Conservation (phyloP, 2,888 invertebrate genomes). For the Oscheius onirici region DNA sequence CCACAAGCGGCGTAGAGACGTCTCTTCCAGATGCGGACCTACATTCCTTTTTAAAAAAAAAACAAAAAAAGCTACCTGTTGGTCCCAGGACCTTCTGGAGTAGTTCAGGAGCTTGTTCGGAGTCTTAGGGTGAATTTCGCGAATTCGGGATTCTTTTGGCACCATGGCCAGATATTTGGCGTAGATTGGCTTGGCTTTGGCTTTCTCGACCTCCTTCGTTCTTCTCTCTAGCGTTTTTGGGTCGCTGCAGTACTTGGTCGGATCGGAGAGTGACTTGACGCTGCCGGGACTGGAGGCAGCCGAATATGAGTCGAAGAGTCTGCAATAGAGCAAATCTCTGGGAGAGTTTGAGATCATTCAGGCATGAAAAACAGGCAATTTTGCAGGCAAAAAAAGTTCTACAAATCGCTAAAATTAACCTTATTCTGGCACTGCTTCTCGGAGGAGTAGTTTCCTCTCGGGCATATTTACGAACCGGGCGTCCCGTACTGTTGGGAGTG, state of each 20-base stretch:
- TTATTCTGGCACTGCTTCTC: constrained; percentile 4
- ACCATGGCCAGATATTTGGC: constrained; percentile 56
- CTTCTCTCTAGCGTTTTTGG: constrained; percentile 55
- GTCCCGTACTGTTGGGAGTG: constrained; percentile 38
- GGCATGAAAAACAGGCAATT: not conserved
- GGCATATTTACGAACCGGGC: constrained; percentile 39
- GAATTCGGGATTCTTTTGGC: constrained; percentile 51
- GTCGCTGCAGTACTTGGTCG: constrained; percentile 63
- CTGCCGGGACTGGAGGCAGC: not conserved
- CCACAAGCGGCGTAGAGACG: constrained; percentile 66
- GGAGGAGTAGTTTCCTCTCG: constrained; percentile 11
- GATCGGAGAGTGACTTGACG: constrained; percentile 3
- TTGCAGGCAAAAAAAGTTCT: not conserved
- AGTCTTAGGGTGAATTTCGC: constrained; percentile 81
- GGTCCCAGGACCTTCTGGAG: constrained; percentile 92
- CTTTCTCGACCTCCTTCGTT: constrained; percentile 62
- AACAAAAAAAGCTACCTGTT: constrained; percentile 74
- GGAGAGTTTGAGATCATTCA: no score
- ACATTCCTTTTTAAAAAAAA: not conserved
- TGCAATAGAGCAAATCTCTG: not conserved
- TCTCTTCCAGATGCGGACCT: constrained; percentile 64
- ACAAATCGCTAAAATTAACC: not conserved
- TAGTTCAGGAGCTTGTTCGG: constrained; percentile 88
- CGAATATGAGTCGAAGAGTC: constrained; percentile 21
- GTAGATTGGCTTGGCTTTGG: constrained; percentile 67